Conservation (phyloP, 2,888 invertebrate species). For the Endotricha flammealis region DNA sequence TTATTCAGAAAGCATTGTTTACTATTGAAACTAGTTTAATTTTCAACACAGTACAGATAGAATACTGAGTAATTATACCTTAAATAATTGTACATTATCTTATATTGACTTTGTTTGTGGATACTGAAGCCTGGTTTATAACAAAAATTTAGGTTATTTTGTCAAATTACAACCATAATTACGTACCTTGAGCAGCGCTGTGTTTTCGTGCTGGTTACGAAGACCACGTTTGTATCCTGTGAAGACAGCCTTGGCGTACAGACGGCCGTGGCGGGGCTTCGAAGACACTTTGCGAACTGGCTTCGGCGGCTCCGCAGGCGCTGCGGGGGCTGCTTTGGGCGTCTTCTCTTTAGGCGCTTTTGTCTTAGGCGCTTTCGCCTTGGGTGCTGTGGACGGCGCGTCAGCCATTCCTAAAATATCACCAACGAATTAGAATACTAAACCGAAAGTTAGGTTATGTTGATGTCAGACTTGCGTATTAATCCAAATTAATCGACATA, state of each 20-base stretch:
- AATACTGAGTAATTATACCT: too few relatives aligned
- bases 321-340: slow-evolving; percentile 74
- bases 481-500: slow-evolving; percentile 51
- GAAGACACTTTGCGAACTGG: slow-evolving; percentile 69
- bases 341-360: slow-evolving; percentile 79
- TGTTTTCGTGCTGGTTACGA: slow-evolving; percentile 98
- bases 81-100: too few relatives aligned
- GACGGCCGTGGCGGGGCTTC: slow-evolving; percentile 85
- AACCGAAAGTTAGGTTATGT: slow-evolving; percentile 59
- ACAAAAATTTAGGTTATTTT: too few relatives aligned
- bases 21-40: too few relatives aligned
- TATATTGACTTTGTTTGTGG: too few relatives aligned
- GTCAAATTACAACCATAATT: slow-evolving; percentile 13
- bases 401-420: slow-evolving; percentile 80
- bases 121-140: too few relatives aligned
- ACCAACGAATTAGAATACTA: slow-evolving; percentile 28
- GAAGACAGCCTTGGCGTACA: slow-evolving; percentile 98
- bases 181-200: slow-evolving; percentile 90
- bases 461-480: slow-evolving; percentile 49
- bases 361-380: slow-evolving; percentile 75
- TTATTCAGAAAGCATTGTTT: too few relatives aligned
- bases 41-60: too few relatives aligned
- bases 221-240: slow-evolving; percentile 97
- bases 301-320: slow-evolving; percentile 73
- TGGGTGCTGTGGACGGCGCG: slow-evolving; percentile 70